Conservation (phyloP, 2,797 vertebrate species). For the Menidia menidia region DNA sequence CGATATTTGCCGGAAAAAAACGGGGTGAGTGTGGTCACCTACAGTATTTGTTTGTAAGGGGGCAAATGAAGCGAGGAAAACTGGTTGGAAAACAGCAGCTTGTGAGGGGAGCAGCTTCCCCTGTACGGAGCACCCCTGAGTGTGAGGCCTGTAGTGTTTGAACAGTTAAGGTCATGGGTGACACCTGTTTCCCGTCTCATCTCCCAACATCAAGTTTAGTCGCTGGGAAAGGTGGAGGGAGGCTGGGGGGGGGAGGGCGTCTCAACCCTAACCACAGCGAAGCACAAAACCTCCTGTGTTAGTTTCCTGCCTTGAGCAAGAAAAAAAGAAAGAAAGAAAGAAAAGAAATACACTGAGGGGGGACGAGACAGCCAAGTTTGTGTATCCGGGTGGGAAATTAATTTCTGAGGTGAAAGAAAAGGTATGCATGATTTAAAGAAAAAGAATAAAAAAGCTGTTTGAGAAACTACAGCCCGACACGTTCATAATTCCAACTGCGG, state of each 20-base stretch:
- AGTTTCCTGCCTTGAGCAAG: conserved; percentile 62
- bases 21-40: conserved; percentile 40
- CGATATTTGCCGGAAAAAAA: conserved; percentile 62
- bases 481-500: conserved; percentile 16
- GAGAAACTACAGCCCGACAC: conserved; percentile 13
- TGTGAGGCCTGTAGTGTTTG: conserved; percentile 65
- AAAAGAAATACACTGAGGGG: conserved; percentile 32
- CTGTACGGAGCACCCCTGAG: conserved; percentile 33
- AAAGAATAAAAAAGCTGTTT: conserved; percentile 9
- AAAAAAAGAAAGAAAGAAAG: conserved; percentile 6
- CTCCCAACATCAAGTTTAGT: conserved; percentile 76
- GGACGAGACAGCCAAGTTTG: conserved; percentile 57
- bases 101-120: not conserved
- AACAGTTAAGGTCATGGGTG: conserved; percentile 80
- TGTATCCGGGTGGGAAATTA: conserved; percentile 58
- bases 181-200: conserved; percentile 83
- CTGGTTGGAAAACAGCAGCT: conserved; percentile 23
- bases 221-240: conserved; percentile 27
- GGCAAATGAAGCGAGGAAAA: conserved; percentile 23
- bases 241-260: conserved; percentile 20
- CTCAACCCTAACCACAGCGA: conserved; percentile 41
- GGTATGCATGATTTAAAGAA: conserved; percentile 41
- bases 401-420: conserved; percentile 67
- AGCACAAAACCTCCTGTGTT: conserved; percentile 76
- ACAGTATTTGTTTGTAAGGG: conserved; percentile 24